These are phyloP conservation scores for Perca schrenkii DNA, from an alignment of 2,113 vertebrate species.

Conservation along the genomic window DNA sequence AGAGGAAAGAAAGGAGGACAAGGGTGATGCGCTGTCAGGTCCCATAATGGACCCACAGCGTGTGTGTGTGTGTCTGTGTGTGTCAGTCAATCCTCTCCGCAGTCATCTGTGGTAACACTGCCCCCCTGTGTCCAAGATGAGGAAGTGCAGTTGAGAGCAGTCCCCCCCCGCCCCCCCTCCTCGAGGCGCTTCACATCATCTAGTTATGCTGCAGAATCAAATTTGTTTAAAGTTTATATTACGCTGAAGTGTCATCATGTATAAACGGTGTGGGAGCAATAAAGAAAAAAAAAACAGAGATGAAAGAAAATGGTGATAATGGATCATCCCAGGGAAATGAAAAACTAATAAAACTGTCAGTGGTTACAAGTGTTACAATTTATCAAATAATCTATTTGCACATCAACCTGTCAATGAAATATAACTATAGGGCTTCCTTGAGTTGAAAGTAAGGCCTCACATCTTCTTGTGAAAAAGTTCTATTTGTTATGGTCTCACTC, in stretches of 20 bases:
- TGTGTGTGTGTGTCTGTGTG: not conserved
- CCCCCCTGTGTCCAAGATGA: conserved; percentile 37
- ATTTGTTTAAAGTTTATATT: conserved; percentile 26
- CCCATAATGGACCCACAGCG: conserved; percentile 42
- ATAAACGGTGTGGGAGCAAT: not conserved
- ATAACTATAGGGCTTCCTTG: too few species aligned
- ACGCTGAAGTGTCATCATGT: conserved; percentile 9
- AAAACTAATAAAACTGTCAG: conserved; percentile 28
- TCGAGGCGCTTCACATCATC: conserved; percentile 9
- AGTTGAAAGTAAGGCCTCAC: not conserved
- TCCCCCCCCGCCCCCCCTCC: not conserved
- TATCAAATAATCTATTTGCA: not conserved
- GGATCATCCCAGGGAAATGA: conserved; percentile 4
- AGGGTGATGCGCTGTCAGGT: conserved; percentile 25
- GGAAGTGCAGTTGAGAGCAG: not conserved
- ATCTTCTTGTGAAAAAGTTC: not conserved
- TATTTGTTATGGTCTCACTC: not conserved
- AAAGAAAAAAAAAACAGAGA: conserved; percentile 7
- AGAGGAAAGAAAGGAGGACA: conserved; percentile 38
- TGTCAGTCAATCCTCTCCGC: not conserved
- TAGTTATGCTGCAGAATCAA: conserved; percentile 12
- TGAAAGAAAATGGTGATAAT: not conserved
- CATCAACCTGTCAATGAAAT: not conserved
- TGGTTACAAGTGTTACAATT: not conserved
- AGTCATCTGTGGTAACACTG: conserved; percentile 47